A percentile compares a stretch with the other conserved stretches of the same genome.
phyloP scores from a whole-genome alignment of 2,888 invertebrate species.

The Lissonota sp. region DNA sequence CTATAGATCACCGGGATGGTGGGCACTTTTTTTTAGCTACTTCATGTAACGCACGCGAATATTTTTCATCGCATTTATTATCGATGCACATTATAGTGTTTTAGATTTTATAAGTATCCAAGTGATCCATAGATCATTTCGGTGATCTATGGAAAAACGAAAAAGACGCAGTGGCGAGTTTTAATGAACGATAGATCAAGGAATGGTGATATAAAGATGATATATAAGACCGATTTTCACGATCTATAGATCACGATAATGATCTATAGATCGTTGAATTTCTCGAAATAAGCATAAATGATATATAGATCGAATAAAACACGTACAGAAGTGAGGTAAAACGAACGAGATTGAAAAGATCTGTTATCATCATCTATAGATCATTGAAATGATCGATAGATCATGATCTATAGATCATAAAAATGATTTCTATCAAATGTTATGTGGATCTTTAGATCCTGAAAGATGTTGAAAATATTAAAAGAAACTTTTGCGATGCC shows the following conservation, averaged over 20 bases:
- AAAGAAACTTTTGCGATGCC: not conserved
- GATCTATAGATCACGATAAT: constrained; percentile 1
- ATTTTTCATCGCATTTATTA: not conserved
- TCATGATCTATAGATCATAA: not conserved
- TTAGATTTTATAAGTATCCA: not conserved
- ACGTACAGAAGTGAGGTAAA: not conserved
- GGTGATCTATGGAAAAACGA: not conserved
- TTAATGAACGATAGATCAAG: no score
- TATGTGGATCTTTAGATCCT: no score
- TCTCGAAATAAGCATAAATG: not conserved
- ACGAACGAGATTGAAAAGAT: not conserved
- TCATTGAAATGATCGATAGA: constrained; percentile 5
- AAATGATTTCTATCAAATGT: not conserved
- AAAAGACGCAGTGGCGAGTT: no score
- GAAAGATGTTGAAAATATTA: not conserved
- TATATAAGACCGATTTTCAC: not conserved
- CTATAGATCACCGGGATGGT: not conserved
- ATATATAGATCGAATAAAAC: not conserved
- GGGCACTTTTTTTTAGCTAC: no score
- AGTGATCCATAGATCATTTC: not conserved
- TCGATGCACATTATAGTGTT: not conserved
- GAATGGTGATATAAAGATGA: no score
- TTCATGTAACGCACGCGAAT: no score
- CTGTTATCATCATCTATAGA: constrained; percentile 3
- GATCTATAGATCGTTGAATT: constrained; percentile 1